Base-by-base conservation (phyloP, 2,888 invertebrate species). In the Troides oblongomaculatus region DNA sequence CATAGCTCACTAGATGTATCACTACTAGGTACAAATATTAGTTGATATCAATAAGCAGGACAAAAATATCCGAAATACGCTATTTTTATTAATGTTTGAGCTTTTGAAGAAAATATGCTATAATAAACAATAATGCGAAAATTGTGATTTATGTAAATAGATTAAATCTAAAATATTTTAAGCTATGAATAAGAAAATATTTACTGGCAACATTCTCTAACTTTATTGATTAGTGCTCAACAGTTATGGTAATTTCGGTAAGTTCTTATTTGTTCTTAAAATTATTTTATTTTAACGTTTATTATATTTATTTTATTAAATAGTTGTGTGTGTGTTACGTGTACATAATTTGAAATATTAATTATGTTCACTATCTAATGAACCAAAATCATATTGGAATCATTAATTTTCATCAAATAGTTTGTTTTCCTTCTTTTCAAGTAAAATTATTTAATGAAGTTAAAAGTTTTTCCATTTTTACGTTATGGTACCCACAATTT, bases 191-290 rank as follows among this genome's bases (percentile, higher is more conserved):
- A 50, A 14, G 50, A 18, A 59, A 46, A 21, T 8, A 50, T 39
- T 6, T 23, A 25, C 60, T 46, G 56, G 57, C 64, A 67, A 71
- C 61, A 59, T 62, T 66, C 23, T n/a, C 43, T n/a, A 5, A 30
- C 23, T 60, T 57, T 66, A 60, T 59, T 60, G 60, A 66, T 64
- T 64, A 36, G 64, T 64, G 57, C 64, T 63, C 63, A 63, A 63
- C 63, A 63, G 53, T n/a, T 62, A 62, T 62, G 63, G 63, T 63
- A 53, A 63, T 63, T 63, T 23, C 53, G 63, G 63, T 63, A 63
- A 63, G 63, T 63, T 53, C 17, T 53, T 63, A 53, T 62, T 62
- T 63, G 8, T 63, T n/a, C 50, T 2, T 50, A 62, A 53, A 59
- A 53, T 46, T 63, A 30, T 30, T 63, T 30, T 50, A 14, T 57